These are phyloP conservation scores for Drosophila antonietae DNA, from an alignment of 2,888 invertebrate genomes.

Conservation along the genomic window DNA sequence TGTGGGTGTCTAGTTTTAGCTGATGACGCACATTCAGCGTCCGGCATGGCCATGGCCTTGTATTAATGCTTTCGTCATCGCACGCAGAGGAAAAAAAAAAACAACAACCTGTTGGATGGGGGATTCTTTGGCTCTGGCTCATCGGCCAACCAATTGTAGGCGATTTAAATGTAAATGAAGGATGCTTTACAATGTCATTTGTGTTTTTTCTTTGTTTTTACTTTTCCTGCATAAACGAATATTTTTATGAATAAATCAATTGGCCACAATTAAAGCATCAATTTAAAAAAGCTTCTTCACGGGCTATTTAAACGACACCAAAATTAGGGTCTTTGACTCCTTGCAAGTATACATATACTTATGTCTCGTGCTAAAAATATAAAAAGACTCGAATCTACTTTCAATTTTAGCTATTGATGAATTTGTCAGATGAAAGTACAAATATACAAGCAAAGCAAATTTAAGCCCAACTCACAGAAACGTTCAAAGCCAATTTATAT, in stretches of 20 bases:
- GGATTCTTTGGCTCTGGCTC: conserved; percentile 1
- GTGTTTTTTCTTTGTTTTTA: neutral
- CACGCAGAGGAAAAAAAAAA: neutral
- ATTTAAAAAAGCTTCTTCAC: conserved; percentile 16
- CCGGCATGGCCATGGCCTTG: conserved; percentile 10
- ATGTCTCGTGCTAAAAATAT: conserved; percentile 31
- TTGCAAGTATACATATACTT: conserved; percentile 57
- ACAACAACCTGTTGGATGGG: conserved; percentile 57
- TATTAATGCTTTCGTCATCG: conserved; percentile 30
- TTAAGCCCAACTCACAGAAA: conserved; percentile 18
- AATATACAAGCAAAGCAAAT: conserved; percentile 29
- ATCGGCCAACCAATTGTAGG: neutral
- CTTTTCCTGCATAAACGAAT: neutral
- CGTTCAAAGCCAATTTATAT: conserved; percentile 71
- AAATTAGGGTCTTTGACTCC: conserved; percentile 5
- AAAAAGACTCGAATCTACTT: conserved; percentile 45
- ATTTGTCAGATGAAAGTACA: conserved; percentile 18
- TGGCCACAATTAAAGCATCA: conserved; percentile 21
- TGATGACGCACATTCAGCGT: conserved; percentile 50
- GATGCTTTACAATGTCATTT: conserved; percentile 1
- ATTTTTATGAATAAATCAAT: conserved; percentile 18
- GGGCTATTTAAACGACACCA: neutral
- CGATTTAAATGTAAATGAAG: conserved; percentile 6
- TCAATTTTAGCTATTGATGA: conserved; percentile 37
- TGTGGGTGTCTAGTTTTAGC: conserved; percentile 18